Conservation (phyloP, 2,113 vertebrate species). For the Hyaena hyaena region DNA sequence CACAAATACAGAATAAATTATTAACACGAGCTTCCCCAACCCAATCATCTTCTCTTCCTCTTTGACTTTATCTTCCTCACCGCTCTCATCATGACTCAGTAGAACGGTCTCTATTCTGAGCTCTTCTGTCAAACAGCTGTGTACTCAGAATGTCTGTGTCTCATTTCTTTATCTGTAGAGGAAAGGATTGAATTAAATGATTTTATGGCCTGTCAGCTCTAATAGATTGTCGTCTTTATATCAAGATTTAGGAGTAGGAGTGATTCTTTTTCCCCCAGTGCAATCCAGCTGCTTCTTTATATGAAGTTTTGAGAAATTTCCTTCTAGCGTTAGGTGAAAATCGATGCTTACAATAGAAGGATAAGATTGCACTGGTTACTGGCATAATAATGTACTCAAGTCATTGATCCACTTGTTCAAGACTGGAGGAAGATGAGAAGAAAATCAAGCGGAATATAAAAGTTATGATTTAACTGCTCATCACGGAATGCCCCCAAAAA, state of each 20-base stretch:
- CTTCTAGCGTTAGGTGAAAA: background rate
- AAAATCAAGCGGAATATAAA: background rate
- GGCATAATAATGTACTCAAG: background rate
- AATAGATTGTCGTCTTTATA: background rate
- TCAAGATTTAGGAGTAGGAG: background rate
- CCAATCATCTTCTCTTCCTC: slow-evolving; percentile 51
- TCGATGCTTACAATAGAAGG: background rate
- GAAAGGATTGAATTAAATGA: background rate
- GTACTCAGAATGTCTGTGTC: background rate
- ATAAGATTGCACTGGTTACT: background rate
- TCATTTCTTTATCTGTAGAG: background rate
- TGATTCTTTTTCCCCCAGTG: background rate
- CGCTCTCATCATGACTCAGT: slow-evolving; percentile 40
- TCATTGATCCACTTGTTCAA: background rate
- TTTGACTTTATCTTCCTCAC: background rate
- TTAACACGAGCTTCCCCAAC: slow-evolving; percentile 67
- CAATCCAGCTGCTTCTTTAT: background rate
- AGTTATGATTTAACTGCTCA: background rate
- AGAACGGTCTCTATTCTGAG: slow-evolving; percentile 41
- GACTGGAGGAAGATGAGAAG: background rate
- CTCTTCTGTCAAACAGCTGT: background rate
- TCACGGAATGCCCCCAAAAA: background rate
- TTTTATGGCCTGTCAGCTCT: background rate
- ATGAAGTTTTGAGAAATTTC: background rate
- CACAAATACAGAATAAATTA: slow-evolving; percentile 80